phyloP scores from a whole-genome alignment of 2,888 invertebrate genomes.

The Cerastis rubricosa region DNA sequence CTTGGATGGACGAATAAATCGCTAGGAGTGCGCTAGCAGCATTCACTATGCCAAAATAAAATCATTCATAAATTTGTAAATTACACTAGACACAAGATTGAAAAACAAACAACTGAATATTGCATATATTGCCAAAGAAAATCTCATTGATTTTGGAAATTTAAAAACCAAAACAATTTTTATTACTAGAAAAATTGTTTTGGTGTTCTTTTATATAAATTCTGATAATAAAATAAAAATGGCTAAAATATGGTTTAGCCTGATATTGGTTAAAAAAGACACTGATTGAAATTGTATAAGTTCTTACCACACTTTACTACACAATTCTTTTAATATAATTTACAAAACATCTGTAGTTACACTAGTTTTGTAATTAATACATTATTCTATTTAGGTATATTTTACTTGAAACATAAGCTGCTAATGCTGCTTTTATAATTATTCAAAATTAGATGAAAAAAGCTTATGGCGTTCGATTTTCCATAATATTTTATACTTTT shows the following conservation, averaged over 20 bases:
- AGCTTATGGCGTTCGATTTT: constrained; percentile 52
- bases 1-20: constrained; percentile 28
- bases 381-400: constrained; percentile 38
- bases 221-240: neutral
- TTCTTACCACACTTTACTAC: constrained; percentile 34
- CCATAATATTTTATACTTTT: constrained; percentile 48
- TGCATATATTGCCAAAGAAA: neutral
- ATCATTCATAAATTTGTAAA: neutral
- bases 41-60: neutral
- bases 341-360: constrained; percentile 52
- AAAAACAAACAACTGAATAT: constrained; percentile 1
- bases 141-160: no score
- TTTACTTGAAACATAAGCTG: constrained; percentile 44
- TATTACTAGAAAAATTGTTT: no score
- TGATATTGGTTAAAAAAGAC: neutral
- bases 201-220: neutral
- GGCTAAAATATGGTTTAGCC: neutral
- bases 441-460: constrained; percentile 13
- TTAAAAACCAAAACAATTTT: no score
- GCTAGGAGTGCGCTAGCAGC: constrained; percentile 11
- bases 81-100: neutral
- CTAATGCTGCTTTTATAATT: constrained; percentile 32
- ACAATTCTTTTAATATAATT: constrained; percentile 16
- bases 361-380: constrained; percentile 49
- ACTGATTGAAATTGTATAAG: constrained; percentile 17